Conservation (phyloP, 37 sponge, comb jelly and placozoan species). For the Spongilla lacustris region DNA sequence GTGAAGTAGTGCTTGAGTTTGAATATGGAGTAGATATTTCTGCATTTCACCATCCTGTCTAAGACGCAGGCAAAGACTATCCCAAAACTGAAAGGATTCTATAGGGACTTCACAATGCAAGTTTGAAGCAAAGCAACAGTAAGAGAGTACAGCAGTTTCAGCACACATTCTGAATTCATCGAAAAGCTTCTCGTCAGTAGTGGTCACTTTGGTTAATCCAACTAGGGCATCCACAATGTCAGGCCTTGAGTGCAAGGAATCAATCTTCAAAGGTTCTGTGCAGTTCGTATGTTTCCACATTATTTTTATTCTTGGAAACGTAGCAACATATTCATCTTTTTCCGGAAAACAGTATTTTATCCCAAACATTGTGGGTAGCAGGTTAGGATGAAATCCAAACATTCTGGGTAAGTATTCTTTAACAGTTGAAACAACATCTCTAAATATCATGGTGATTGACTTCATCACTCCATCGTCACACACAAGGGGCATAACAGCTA, state of each 20-base stretch:
- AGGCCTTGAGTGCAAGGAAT: background rate
- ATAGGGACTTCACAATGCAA: background rate
- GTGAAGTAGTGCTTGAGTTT: constrained; percentile 24
- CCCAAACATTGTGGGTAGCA: constrained; percentile 8
- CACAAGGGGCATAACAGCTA: constrained; percentile 12
- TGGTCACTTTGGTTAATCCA: background rate
- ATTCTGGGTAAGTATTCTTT: background rate
- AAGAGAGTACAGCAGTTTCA: constrained; percentile 8
- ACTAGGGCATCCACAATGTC: background rate
- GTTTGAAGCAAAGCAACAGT: constrained; percentile 3
- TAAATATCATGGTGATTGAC: background rate
- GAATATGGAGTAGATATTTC: constrained; percentile 18
- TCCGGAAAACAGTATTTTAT: background rate
- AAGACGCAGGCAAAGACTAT: background rate
- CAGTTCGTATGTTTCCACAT: background rate
- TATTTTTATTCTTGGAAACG: background rate
- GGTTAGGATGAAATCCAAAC: constrained; percentile 11
- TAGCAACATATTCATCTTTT: no score
- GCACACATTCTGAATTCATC: background rate
- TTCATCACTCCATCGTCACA: background rate
- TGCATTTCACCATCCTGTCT: background rate
- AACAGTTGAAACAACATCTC: background rate
- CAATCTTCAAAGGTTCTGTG: background rate
- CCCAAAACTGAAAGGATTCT: constrained; percentile 1
- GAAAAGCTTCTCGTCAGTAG: background rate